These are phyloP conservation scores for Anseranas semipalmata DNA, from an alignment of 2,113 vertebrate genomes.

Conservation along the genomic window DNA sequence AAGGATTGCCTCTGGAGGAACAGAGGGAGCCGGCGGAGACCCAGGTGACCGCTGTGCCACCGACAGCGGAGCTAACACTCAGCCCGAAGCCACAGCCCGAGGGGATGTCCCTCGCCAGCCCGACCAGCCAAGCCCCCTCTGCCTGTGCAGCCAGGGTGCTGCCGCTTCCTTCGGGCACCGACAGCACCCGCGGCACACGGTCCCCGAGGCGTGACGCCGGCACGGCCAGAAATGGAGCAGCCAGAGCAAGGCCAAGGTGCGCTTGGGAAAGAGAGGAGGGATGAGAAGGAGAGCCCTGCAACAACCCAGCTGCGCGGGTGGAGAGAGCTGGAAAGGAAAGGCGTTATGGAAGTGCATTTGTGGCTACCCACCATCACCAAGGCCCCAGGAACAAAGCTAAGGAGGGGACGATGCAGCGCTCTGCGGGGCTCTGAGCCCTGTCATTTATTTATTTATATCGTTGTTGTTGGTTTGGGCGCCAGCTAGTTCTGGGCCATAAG, in stretches of 20 bases:
- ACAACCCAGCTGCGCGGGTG: background rate
- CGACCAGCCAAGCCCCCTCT: background rate
- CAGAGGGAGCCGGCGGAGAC: background rate
- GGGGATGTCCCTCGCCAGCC: background rate
- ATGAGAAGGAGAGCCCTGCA: background rate
- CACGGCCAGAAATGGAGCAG: background rate
- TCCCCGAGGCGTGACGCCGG: background rate
- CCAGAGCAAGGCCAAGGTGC: background rate
- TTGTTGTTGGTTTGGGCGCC: conserved; percentile 56
- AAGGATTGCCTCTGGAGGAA: background rate
- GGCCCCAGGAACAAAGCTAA: background rate
- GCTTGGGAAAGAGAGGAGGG: background rate
- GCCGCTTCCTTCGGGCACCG: background rate
- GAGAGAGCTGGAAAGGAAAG: background rate
- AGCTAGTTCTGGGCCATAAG: conserved; percentile 69
- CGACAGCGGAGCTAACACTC: background rate
- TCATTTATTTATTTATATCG: conserved; percentile 59
- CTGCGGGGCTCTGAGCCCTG: background rate
- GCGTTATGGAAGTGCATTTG: background rate
- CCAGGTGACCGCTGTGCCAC: background rate
- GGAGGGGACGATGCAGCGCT: background rate
- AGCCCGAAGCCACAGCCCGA: no score
- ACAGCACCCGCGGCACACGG: background rate
- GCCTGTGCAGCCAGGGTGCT: background rate
- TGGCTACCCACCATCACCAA: background rate